Evolutionary conservation across 2,797 vertebrate genomes (phyloP), one percentile per base, ranked within the genome.

Genomic region (Sebastes matsubarae): DNA sequence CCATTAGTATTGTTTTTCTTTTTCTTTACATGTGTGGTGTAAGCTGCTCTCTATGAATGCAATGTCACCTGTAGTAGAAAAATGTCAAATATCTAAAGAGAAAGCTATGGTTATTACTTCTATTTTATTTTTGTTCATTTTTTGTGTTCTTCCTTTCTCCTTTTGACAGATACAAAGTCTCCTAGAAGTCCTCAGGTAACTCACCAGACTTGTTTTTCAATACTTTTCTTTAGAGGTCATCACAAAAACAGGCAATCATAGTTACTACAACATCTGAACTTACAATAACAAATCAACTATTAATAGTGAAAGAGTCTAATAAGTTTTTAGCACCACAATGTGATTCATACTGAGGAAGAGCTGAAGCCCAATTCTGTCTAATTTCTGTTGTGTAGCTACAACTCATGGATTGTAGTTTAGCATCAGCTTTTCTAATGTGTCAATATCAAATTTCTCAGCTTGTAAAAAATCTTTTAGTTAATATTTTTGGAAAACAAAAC

Each of bases 111-210:
- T 57, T 32, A 66, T 54, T 4, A 55, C 29, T 22, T 63, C 2
- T 13, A 25, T 32, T 25, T 24, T 12, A 29, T n/a, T 20, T 54
- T 25, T 79, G 54, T 58, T 20, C 0, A 50, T 75, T 58, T 78
- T 69, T 36, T 6, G 2, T 64, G 77, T 82, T 87, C 80, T 80
- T 86, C 22, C 8, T 92, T 14, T 88, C 18, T 82, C 9, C 36
- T 75, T 55, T 81, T 75, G 24, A 83, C 94, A 99, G 98, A 96
- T 93, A 50, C 86, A 66, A 98, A 93, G 90, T 96, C 96, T 80
- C 92, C 94, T 0, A 97, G 93, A 95, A 93, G 88, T 86, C 97
- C 97, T 82, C 97, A 97, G 97, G 98, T 99, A 94, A 95, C 91
- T 84, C 27, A 63, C n/a, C 0, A 32, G 20, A 59, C 2, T 50